phyloP scores from a whole-genome alignment of 1,140 invertebrate species.

The Zaprionus camerounensis region DNA sequence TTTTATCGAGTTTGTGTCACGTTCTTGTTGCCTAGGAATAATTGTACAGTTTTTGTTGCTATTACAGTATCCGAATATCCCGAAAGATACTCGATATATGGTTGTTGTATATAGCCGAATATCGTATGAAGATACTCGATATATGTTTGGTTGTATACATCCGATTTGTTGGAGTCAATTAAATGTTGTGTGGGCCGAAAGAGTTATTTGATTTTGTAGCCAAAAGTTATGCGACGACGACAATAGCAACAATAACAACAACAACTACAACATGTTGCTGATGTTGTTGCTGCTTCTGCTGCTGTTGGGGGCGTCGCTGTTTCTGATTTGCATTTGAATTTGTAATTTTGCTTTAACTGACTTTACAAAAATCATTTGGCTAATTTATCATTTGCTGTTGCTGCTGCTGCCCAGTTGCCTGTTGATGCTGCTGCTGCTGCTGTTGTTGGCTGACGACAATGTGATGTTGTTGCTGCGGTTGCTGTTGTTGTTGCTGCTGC shows the following conservation, averaged over 20 bases:
- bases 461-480: slow-evolving; percentile 73
- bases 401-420: slow-evolving; percentile 61
- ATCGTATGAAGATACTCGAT: background rate
- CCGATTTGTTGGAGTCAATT: slow-evolving; percentile 80
- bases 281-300: slow-evolving; percentile 22
- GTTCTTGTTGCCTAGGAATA: slow-evolving; percentile 41
- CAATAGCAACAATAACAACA: slow-evolving; percentile 13
- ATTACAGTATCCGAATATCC: slow-evolving; percentile 8
- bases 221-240: slow-evolving; percentile 12
- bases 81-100: background rate
- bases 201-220: slow-evolving; percentile 14
- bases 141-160: slow-evolving; percentile 33
- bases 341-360: slow-evolving; percentile 80
- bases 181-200: slow-evolving; percentile 71
- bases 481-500: slow-evolving; percentile 54
- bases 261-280: no score
- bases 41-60: slow-evolving; percentile 40
- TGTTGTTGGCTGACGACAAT: slow-evolving; percentile 72
- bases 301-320: slow-evolving; percentile 14
- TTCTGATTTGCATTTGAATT: slow-evolving; percentile 8
- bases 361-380: slow-evolving; percentile 84
- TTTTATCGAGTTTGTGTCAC: slow-evolving; percentile 18
- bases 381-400: slow-evolving; percentile 82
- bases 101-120: slow-evolving; percentile 52
- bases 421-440: slow-evolving; percentile 63